Evolutionary conservation across 64 coral and sea anemone species (phyloP), one percentile per base, ranked within the genome.

Genomic region (Hydrozoanthus tunicans): DNA sequence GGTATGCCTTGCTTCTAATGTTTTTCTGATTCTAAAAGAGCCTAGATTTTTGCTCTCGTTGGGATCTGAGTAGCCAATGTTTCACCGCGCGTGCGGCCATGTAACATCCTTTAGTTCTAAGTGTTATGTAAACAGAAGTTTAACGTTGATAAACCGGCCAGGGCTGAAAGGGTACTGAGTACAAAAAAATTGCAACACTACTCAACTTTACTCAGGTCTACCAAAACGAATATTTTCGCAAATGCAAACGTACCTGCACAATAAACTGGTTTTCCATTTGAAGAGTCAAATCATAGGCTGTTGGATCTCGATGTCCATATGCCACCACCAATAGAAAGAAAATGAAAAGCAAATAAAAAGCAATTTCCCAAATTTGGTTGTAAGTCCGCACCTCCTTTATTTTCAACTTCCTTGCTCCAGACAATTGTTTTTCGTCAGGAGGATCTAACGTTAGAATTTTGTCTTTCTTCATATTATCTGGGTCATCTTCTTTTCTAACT

Each of bases 261-360:
- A 51, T 52, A 17, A 93, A 91, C 20, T 79, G 61, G 79, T 91
- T 89, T 70, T 82, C 94, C 61, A 96, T 65, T 58, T 93, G 62
- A 11, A 69, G 64, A 0, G 94, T 96, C 25, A 93, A 56, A 15
- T 93, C 73, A 54, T 85, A 98, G 0, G 95, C 90, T 5, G 81
- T 89, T 3, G 93, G 90, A 90, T 94, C 93, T 54, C 93, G 88
- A 67, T 98, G 93, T 4, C 93, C 93, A 86, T 94, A 98, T 9
- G 95, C 95, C 5, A 94, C 93, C 60, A 93, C 65, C 14, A 94
- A 65, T n/a, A 98, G 54, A 10, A 98, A 84, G n/a, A 94, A 70
- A 6, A 98, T 73, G 67, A 94, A 97, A 59, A 92, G 5, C 7
- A 52, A 83, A 89, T 97, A 97, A 25, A 90, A 91, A 7, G 91